Base-by-base conservation (phyloP, 2,888 invertebrate species). In the Arctia plantaginis region DNA sequence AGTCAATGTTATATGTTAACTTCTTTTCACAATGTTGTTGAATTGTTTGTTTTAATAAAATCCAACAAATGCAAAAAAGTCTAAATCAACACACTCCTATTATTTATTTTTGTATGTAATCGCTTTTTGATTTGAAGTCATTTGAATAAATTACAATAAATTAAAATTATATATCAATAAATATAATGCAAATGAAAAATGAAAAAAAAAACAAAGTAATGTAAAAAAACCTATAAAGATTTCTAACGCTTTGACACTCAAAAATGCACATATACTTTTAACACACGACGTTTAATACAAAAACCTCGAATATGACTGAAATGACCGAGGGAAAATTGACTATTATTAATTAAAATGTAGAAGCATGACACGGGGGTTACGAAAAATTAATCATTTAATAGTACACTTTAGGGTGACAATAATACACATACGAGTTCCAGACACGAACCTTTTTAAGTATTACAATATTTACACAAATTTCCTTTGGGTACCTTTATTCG, bases 351-450 rank as follows among this genome's bases (percentile, higher is more conserved):
- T 47, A 71, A 35, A 33, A 47, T 27, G 23, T 65, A 47, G 35
- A n/a, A 0, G 27, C 69, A 41, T 62, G 69, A 62, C 69, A 20
- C 27, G 13, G 69, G 13, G 30, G 41, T 59, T 70, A 41, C 15
- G 27, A 41, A 15, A 27, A 30, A 59, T 10, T 66, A 71, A 71
- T 71, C 27, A 66, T 71, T 71, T 39, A 55, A 71, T 35, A 35
- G 71, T 27, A 55, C 51, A 47, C 55, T 20, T 35, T 39, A 66
- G 71, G 66, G 71, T 55, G 65, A 71, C 71, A 71, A 71, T 65
- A 30, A 30, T 62, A 62, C 8, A 66, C 4, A n/a, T 47, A 71
- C 30, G 47, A 44, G 7, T 33, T 44, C 15, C 33, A 71, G 64
- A 64, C 70, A 71, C 44, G 70, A 64, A 41, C 23, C 10, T 47